A percentile compares a stretch with the other conserved stretches of the same genome.
Conservation (phyloP, 2,113 vertebrate species). For the Cebus imitator region DNA sequence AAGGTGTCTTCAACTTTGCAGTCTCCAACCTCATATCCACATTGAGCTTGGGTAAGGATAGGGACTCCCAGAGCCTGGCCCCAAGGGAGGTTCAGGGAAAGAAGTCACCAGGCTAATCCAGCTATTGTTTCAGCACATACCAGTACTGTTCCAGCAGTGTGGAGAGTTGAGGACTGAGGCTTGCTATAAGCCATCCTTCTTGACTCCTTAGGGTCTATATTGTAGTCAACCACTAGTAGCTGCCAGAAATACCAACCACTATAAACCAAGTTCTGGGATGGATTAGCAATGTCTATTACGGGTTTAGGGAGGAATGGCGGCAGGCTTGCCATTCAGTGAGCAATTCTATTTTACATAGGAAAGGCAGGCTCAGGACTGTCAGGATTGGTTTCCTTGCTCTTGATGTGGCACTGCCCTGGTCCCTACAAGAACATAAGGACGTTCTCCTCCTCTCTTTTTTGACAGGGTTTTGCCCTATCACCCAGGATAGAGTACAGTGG, state of each 20-base stretch:
- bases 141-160: rapidly evolving
- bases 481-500: background rate
- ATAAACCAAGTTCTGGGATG: rapidly evolving
- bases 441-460: too few species aligned
- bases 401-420: too few species aligned
- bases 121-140: background rate
- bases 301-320: background rate
- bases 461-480: background rate
- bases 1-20: background rate
- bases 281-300: background rate
- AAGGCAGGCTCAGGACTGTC: background rate
- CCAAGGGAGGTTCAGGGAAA: background rate
- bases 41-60: background rate
- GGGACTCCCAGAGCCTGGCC: background rate
- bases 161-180: rapidly evolving
- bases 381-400: background rate
- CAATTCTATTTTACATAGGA: background rate
- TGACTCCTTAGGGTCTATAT: background rate
- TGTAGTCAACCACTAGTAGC: too few species aligned
- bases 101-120: background rate
- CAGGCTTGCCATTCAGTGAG: too few species aligned
- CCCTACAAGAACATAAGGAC: background rate
- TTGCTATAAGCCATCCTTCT: background rate
- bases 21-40: background rate
- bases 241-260: background rate